Percentiles rank a stretch among this genome's conserved stretches.
Conservation (phyloP, 2,113 vertebrate species). For the Phalacrocorax pelagicus region DNA sequence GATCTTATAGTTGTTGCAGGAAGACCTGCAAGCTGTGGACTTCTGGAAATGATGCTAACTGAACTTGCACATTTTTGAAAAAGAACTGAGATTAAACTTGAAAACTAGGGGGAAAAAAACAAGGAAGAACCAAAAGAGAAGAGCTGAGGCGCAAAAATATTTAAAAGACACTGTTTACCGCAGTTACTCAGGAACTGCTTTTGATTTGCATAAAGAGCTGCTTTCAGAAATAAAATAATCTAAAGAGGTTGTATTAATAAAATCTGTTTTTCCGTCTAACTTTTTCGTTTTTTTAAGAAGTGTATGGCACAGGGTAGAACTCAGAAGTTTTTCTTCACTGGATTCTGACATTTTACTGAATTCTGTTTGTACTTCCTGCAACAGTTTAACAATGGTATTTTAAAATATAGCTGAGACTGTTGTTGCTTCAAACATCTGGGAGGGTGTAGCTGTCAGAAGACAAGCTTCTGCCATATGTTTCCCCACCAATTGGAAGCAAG, state of each 20-base stretch:
- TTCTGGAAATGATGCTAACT: conserved; percentile 68
- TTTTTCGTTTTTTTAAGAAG: conserved; percentile 60
- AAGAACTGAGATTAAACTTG: conserved; percentile 69
- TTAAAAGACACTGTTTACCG: conserved; percentile 81
- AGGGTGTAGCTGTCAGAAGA: conserved; percentile 52
- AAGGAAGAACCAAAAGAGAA: conserved; percentile 78
- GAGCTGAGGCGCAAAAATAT: conserved; percentile 72
- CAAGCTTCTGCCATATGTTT: conserved; percentile 63
- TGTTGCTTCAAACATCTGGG: conserved; percentile 57
- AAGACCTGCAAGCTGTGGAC: conserved; percentile 63
- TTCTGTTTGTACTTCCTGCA: conserved; percentile 68
- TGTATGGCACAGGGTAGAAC: conserved; percentile 80
- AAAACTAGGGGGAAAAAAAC: conserved; percentile 67
- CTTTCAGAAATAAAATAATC: conserved; percentile 77
- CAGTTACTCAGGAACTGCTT: conserved; percentile 85
- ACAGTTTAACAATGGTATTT: conserved; percentile 49
- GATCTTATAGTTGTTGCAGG: conserved; percentile 59
- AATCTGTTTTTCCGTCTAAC: conserved; percentile 66
- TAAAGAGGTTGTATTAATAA: conserved; percentile 77
- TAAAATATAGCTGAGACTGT: conserved; percentile 50
- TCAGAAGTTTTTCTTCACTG: conserved; percentile 69
- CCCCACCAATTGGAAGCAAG: conserved; percentile 64
- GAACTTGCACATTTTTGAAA: conserved; percentile 78
- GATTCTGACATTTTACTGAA: conserved; percentile 64
- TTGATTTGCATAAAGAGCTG: conserved; percentile 81